Evolutionary conservation across 2,113 vertebrate genomes (phyloP).

Genomic region (Channa maculata): DNA sequence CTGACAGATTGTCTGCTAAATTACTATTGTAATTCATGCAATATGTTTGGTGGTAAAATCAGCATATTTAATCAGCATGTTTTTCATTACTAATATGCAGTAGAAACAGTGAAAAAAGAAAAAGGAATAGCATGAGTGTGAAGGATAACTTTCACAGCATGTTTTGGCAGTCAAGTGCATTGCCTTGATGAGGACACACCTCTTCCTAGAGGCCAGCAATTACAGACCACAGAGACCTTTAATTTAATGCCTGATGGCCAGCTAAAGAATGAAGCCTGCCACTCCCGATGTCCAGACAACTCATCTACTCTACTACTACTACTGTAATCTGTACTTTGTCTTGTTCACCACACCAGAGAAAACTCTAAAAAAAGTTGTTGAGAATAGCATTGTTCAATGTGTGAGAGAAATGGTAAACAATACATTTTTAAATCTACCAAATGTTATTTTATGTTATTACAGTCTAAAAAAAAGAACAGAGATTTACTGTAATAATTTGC

Average conservation of each 20-base stretch:
- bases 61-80: neutral
- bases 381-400: neutral
- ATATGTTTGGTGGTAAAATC: neutral
- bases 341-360: slow-evolving; percentile 4
- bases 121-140: slow-evolving; percentile 15
- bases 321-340: slow-evolving; percentile 25
- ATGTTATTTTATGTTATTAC: neutral
- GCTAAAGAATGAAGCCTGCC: slow-evolving; percentile 29
- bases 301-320: slow-evolving; percentile 10
- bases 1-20: neutral
- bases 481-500: slow-evolving; percentile 13
- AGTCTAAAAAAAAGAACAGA: slow-evolving; percentile 10
- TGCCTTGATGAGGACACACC: slow-evolving; percentile 44
- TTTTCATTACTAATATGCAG: neutral
- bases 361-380: neutral
- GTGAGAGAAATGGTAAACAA: neutral
- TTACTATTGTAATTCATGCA: neutral
- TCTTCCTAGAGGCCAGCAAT: slow-evolving; percentile 39
- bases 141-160: slow-evolving; percentile 42
- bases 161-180: slow-evolving; percentile 30
- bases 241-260: slow-evolving; percentile 46
- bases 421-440: neutral
- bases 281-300: slow-evolving; percentile 3
- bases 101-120: neutral
- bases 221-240: slow-evolving; percentile 52